Evolutionary conservation across 53 echinoderm and acorn worm species (phyloP).

Genomic region (Antedon mediterranea): DNA sequence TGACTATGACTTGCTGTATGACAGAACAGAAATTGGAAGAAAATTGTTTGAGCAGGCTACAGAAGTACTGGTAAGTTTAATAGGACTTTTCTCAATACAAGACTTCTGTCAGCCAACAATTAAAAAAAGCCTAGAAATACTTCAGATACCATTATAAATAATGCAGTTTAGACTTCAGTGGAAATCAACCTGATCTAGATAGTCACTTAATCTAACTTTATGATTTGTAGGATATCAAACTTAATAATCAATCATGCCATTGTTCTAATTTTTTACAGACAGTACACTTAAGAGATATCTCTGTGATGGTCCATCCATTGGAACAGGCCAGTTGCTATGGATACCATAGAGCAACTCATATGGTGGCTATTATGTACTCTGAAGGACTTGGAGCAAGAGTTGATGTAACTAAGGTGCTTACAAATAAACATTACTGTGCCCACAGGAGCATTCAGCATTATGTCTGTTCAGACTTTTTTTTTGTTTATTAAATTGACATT

Average conservation of each 20-base stretch:
- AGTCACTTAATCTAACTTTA: no score
- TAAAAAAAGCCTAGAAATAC: no score
- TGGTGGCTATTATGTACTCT: conserved; percentile 52
- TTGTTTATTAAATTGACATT: no score
- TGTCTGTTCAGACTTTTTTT: no score
- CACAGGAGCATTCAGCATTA: no score
- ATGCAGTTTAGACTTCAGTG: no score
- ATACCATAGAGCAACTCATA: conserved; percentile 37
- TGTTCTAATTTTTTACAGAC: conserved; percentile 9
- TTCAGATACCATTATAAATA: no score
- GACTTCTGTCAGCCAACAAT: no score
- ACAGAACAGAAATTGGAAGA: conserved; percentile 3
- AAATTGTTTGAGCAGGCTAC: conserved; percentile 22
- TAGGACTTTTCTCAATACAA: no score
- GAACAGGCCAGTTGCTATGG: conserved; percentile 83
- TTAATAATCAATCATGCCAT: neutral
- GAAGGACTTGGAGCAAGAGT: conserved; percentile 42
- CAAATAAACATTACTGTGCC: neutral
- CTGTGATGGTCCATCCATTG: conserved; percentile 21
- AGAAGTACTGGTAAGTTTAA: conserved; percentile 19
- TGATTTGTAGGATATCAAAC: no score
- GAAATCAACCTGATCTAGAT: no score
- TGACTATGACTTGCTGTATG: neutral
- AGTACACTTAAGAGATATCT: conserved; percentile 9
- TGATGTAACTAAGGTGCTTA: conserved; percentile 28